Conservation (phyloP, 2,888 invertebrate species). For the Choristoneura rosaceana region DNA sequence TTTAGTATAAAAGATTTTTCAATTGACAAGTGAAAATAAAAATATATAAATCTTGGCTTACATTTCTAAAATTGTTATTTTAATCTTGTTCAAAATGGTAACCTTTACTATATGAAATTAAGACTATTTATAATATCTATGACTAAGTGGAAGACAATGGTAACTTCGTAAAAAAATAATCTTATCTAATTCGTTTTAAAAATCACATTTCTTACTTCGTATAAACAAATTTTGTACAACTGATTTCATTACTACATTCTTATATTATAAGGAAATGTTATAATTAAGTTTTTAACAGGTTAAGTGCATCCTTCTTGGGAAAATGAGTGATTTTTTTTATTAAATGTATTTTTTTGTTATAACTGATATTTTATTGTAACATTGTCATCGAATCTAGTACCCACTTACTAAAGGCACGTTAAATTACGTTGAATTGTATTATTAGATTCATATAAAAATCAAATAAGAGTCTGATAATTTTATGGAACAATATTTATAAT, state of each 20-base stretch:
- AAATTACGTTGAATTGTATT: too few species aligned
- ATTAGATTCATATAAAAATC: too few species aligned
- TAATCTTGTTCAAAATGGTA: not conserved
- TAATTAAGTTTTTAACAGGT: not conserved
- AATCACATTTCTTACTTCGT: slow-evolving; percentile 8
- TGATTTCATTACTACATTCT: not conserved
- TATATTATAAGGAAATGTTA: not conserved
- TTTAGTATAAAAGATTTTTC: not conserved
- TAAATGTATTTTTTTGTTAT: too few species aligned
- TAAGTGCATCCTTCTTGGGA: too few species aligned
- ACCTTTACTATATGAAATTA: not conserved
- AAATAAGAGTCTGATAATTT: too few species aligned
- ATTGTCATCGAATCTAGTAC: too few species aligned
- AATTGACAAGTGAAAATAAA: not conserved
- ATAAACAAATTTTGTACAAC: slow-evolving; percentile 11
- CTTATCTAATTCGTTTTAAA: slow-evolving; percentile 3
- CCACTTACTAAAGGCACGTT: too few species aligned
- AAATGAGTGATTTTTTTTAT: too few species aligned
- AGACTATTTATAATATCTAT: not conserved
- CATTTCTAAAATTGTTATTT: not conserved
- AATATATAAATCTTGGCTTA: not conserved
- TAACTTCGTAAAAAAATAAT: not conserved
- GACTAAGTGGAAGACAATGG: slow-evolving; percentile 17
- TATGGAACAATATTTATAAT: too few species aligned
- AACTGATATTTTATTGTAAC: too few species aligned